Evolutionary conservation across 2,797 vertebrate genomes (phyloP), one percentile per base, ranked within the genome.

Genomic region (Cuniculus paca): DNA sequence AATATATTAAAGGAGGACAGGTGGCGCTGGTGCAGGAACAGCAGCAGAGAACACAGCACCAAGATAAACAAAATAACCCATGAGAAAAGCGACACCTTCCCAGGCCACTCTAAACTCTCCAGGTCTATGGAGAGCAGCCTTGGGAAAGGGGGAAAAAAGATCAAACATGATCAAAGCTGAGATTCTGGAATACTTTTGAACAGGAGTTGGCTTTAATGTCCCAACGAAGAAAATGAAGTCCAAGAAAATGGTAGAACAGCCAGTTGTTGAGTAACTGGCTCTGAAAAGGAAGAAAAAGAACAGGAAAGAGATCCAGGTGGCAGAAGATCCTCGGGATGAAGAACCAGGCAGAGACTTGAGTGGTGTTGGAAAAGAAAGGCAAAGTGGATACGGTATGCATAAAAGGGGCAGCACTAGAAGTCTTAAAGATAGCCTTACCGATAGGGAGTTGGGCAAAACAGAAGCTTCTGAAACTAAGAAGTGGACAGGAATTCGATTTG

Each of bases 401-500:
- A 42, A 26, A 42, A 26, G 2, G 14, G 20, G 36, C 5, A 39
- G 63, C 36, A 72, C 39, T 17, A 56, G 68, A 75, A 12, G 58
- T 19, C 68, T 88, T 88, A 5, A 48, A 60, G 54, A 54, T 31
- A 3, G 31, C 4, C 20, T 39, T 39, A 74, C 36, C 24, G 17
- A 72, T 34, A 31, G 39, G 31, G 72, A 61, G 54, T 48, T n/a
- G 8, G 39, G 39, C 54, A 77, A 60, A 56, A 36, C 39, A 48
- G 70, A 88, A 50, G 20, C 54, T 48, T 60, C 31, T 26, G 45
- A 88, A 48, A 48, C 39, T 22, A 75, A 45, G 20, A 75, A 88
- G 31, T 61, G 9, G 20, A 75, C 31, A 98, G 96, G 60, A 36
- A 72, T 97, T 83, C 97, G 94, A 77, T 98, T 99, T 0, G 99